Conservation (phyloP, 2,888 invertebrate species). For the Brachypalpus laphriformis region DNA sequence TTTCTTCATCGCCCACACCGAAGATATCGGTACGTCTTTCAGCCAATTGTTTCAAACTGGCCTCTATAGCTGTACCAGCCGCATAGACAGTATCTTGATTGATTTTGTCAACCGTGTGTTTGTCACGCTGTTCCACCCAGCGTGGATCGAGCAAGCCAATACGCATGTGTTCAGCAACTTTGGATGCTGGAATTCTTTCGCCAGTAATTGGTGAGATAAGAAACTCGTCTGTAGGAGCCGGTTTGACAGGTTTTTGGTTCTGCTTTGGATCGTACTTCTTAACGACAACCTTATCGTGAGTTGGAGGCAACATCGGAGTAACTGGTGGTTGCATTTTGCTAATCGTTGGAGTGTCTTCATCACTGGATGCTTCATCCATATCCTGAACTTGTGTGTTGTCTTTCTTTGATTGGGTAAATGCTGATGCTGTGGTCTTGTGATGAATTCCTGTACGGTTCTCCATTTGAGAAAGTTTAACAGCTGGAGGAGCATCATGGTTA, state of each 20-base stretch:
- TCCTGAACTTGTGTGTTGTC: constrained; percentile 90
- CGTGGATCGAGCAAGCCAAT: constrained; percentile 97
- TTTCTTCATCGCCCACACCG: constrained; percentile 99
- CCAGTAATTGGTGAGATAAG: constrained; percentile 99
- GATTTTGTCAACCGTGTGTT: constrained; percentile 95
- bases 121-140: constrained; percentile 98
- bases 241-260: constrained; percentile 85
- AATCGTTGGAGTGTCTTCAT: constrained; percentile 85
- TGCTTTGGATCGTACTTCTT: constrained; percentile 99
- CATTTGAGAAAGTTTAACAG: constrained; percentile 86
- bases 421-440: constrained; percentile 81
- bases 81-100: constrained; percentile 89
- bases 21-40: constrained; percentile 99
- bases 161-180: constrained; percentile 99
- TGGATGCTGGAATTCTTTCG: constrained; percentile 97
- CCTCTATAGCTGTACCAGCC: constrained; percentile 94
- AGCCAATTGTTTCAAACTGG: constrained; percentile 96
- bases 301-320: constrained; percentile 91
- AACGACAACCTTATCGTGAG: constrained; percentile 96
- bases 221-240: constrained; percentile 91
- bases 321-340: constrained; percentile 79
- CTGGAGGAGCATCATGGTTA: constrained; percentile 80
- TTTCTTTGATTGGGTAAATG: constrained; percentile 80
- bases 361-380: constrained; percentile 95
- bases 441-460: constrained; percentile 84